Percentiles rank a stretch among this genome's conserved stretches.
phyloP scores from a whole-genome alignment of 1,140 invertebrate species.

The Steinernema feltiae region DNA sequence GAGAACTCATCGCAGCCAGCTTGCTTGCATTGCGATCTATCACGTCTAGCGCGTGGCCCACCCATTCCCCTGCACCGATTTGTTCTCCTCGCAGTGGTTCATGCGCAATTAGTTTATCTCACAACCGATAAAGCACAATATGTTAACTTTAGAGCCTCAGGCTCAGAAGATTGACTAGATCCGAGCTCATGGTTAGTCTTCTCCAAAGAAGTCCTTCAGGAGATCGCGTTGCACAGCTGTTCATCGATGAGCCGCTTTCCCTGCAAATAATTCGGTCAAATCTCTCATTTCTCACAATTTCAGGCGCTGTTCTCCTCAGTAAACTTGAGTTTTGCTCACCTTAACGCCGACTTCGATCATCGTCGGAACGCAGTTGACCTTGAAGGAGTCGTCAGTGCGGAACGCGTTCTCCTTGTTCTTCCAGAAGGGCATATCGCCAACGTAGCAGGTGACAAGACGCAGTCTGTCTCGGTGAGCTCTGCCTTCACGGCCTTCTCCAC shows the following conservation, averaged over 20 bases:
- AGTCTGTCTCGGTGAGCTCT: conserved; percentile 37
- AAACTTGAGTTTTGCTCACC: too few species aligned
- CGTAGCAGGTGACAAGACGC: conserved; percentile 57
- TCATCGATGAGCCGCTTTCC: conserved; percentile 26
- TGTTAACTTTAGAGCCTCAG: too few species aligned
- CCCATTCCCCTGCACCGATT: too few species aligned
- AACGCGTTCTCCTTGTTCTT: conserved; percentile 56
- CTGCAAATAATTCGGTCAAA: conserved; percentile 18
- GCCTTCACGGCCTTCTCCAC: conserved; percentile 53
- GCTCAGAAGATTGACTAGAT: too few species aligned
- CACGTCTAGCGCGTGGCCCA: too few species aligned
- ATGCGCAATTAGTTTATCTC: neutral
- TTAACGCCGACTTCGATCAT: conserved; percentile 52
- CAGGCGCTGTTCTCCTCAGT: too few species aligned
- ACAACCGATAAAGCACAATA: conserved; percentile 6
- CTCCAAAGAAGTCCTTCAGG: neutral
- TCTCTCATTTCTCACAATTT: too few species aligned
- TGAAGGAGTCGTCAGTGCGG: conserved; percentile 54
- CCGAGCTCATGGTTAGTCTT: neutral
- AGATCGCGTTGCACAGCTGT: neutral
- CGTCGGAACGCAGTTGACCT: conserved; percentile 59
- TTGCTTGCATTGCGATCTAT: too few species aligned
- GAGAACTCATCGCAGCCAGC: too few species aligned
- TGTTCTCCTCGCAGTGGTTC: neutral
- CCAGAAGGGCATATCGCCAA: conserved; percentile 52